Conservation (phyloP, 2,888 invertebrate genomes). For the Xanthorhoe spadicearia region DNA sequence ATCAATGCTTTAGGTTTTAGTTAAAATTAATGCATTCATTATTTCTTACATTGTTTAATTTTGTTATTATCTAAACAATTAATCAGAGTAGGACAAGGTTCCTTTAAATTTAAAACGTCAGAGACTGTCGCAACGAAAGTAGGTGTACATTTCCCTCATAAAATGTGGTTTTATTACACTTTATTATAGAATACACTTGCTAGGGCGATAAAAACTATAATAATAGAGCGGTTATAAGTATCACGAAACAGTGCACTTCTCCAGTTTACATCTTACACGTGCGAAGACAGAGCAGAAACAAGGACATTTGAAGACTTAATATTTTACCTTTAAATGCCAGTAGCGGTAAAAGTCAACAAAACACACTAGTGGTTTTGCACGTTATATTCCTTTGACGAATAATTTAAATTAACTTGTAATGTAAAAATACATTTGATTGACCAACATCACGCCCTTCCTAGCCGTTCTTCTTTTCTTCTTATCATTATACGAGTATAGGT, state of each 20-base stretch:
- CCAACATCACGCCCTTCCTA: too few relatives aligned
- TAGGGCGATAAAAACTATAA: conserved; percentile 35
- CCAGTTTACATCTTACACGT: background rate
- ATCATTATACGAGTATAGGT: too few relatives aligned
- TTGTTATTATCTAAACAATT: conserved; percentile 68
- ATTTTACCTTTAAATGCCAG: too few relatives aligned
- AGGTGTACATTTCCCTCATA: conserved; percentile 64
- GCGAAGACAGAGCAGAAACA: background rate
- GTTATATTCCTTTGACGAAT: too few relatives aligned
- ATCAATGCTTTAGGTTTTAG: too few relatives aligned
- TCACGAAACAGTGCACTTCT: conserved; percentile 30
- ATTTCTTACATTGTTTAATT: background rate
- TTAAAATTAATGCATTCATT: background rate
- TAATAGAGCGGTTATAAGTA: conserved; percentile 36
- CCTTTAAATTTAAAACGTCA: conserved; percentile 67
- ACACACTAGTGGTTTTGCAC: too few relatives aligned
- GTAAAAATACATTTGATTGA: too few relatives aligned
- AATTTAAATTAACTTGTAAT: too few relatives aligned
- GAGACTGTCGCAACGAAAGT: conserved; percentile 51
- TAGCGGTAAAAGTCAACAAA: too few relatives aligned
- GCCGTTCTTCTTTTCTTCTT: too few relatives aligned
- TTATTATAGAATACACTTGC: conserved; percentile 42
- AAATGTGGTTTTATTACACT: conserved; percentile 60
- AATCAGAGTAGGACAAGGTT: conserved; percentile 66
- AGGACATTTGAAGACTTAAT: too few relatives aligned